Percentiles rank a stretch among this genome's conserved stretches.
Conservation (phyloP, 92 coral and sea anemone species). For the Paramuricea clavata region DNA sequence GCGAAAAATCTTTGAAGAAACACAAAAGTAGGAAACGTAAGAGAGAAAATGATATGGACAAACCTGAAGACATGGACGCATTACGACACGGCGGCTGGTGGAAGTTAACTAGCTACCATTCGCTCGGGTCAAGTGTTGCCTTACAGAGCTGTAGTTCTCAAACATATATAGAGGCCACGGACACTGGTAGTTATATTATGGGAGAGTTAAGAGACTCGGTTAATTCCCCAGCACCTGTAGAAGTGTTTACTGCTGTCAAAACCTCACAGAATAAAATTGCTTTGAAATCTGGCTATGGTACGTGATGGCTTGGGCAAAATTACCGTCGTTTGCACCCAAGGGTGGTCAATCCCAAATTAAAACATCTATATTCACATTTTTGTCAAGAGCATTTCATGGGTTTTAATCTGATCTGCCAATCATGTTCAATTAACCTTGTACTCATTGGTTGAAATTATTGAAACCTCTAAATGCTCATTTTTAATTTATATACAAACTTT, state of each 20-base stretch:
- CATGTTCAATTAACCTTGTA: too few relatives aligned
- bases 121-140: conserved; percentile 79
- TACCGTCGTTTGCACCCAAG: neutral
- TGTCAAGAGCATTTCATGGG: neutral
- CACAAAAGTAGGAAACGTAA: conserved; percentile 86
- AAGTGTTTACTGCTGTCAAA: conserved; percentile 90
- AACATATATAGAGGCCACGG: conserved; percentile 83
- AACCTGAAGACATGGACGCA: conserved; percentile 75
- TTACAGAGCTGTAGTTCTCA: conserved; percentile 75
- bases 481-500: too few relatives aligned
- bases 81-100: conserved; percentile 97
- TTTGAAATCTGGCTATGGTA: conserved; percentile 95
- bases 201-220: conserved; percentile 85
- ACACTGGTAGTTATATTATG: conserved; percentile 77
- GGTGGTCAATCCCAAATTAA: neutral
- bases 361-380: too few relatives aligned
- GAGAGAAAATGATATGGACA: conserved; percentile 78
- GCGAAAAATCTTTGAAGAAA: conserved; percentile 77
- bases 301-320: conserved; percentile 17
- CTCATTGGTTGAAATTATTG: too few relatives aligned
- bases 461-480: too few relatives aligned
- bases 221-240: conserved; percentile 98
- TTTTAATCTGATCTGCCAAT: too few relatives aligned
- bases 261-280: conserved; percentile 84
- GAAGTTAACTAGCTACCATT: conserved; percentile 72